A percentile compares a stretch with the other conserved stretches of the same genome.
Evolutionary conservation across 2,888 invertebrate genomes (phyloP).

Genomic region (Lasioglossum calceatum): DNA sequence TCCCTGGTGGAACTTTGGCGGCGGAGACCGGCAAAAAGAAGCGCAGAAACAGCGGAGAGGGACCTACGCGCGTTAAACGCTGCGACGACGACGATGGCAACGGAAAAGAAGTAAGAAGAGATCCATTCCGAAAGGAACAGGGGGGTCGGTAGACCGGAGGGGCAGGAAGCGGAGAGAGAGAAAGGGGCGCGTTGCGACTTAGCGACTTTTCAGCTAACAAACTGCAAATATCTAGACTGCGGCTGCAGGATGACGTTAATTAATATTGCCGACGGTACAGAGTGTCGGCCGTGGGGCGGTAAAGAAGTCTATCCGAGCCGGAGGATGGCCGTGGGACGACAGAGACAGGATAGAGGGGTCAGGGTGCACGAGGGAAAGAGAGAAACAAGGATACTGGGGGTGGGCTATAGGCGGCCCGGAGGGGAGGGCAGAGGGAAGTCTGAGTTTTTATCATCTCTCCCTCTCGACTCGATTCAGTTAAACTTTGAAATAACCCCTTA

Average conservation of each 20-base stretch:
- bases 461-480: constrained; percentile 79
- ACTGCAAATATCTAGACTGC: constrained; percentile 75
- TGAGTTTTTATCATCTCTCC: constrained; percentile 74
- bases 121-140: constrained; percentile 12
- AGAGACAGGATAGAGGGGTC: constrained; percentile 14
- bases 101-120: constrained; percentile 18
- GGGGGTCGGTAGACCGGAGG: neutral
- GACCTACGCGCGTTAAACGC: constrained; percentile 18
- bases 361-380: constrained; percentile 12
- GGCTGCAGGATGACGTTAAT: constrained; percentile 78
- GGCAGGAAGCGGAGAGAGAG: neutral
- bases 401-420: constrained; percentile 34
- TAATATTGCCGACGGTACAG: constrained; percentile 75
- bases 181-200: constrained; percentile 60
- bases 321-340: constrained; percentile 41
- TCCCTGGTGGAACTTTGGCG: neutral
- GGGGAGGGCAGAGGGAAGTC: constrained; percentile 52
- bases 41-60: neutral
- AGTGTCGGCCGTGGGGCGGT: constrained; percentile 55
- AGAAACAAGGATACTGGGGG: constrained; percentile 13
- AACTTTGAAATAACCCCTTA: constrained; percentile 82
- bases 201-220: constrained; percentile 74
- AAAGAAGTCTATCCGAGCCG: constrained; percentile 64
- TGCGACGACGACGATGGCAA: neutral
- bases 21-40: neutral